Evolutionary conservation across 2,797 vertebrate genomes (phyloP).

Genomic region (Sylvilagus floridanus): DNA sequence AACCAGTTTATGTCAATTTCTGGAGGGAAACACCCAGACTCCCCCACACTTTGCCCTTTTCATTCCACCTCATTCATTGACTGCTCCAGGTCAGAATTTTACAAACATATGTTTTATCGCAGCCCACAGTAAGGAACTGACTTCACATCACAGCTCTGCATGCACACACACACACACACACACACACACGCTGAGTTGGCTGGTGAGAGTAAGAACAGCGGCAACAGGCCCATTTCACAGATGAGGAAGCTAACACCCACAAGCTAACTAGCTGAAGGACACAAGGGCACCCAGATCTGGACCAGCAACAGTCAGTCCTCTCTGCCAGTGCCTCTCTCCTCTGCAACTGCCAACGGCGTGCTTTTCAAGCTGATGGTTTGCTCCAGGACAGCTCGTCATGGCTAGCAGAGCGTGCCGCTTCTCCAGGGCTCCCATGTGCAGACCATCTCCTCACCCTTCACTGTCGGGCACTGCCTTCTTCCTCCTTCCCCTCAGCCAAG

Average conservation of each 20-base stretch:
- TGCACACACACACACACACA: neutral
- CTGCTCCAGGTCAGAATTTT: neutral
- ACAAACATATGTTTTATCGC: neutral
- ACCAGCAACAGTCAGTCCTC: neutral
- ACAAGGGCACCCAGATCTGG: too few species aligned
- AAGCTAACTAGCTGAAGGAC: neutral
- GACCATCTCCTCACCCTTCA: neutral
- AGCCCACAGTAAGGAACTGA: neutral
- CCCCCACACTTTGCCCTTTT: neutral
- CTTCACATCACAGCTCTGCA: neutral
- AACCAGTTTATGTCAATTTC: neutral
- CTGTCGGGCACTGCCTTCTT: neutral
- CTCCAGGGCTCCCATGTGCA: too few species aligned
- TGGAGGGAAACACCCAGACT: neutral
- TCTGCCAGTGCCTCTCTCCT: neutral
- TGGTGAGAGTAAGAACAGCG: neutral
- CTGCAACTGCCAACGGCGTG: neutral
- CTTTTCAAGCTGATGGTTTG: neutral
- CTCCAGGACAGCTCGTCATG: neutral
- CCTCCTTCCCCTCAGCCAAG: neutral
- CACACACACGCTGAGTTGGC: neutral
- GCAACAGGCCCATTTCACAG: neutral
- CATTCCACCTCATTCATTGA: neutral
- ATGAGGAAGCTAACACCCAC: neutral
- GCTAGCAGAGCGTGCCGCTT: neutral